Base-by-base conservation (phyloP, 2,113 vertebrate species). In the Stercorarius parasiticus region DNA sequence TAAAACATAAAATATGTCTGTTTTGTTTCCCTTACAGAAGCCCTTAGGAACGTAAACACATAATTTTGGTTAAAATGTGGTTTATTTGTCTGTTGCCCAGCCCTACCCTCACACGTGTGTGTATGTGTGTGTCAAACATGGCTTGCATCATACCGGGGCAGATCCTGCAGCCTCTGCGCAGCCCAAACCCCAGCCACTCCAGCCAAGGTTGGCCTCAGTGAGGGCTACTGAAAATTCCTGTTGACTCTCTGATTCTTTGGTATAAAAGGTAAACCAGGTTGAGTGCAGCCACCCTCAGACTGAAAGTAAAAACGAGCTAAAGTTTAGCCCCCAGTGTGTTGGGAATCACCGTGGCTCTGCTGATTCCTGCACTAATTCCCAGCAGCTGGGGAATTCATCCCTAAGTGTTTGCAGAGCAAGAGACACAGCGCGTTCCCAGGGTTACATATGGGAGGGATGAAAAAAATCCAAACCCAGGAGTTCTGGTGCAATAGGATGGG, bases 41-140 rank as follows among this genome's bases (percentile, higher is more conserved):
- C 66, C 95, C 49, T 92, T 83, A 95, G 87, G 97, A 97, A 97
- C 7, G 66, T 96, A 97, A 97, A 97, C 94, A 97, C 87, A 77
- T 96, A 72, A 80, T 95, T 97, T 96, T 82, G 93, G 94, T 97
- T 96, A 85, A 90, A 96, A 64, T 91, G 91, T 65, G 94, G 89
- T 93, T 96, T 93, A 82, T 96, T 91, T 94, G 45, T 88, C 72
- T 8, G 0, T 81, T 84, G 50, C 47, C 67, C 76, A 74, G 91
- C 67, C 80, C 76, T 95, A 20, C 52, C 50, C 72, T 92, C 80
- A 70, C 32, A 5, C 1, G 1, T 45, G 64, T 65, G 43, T 84
- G 11, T 66, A 12, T 80, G 34, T 32, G 66, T 83, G 47, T 95
- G 62, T 96, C 36, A 84, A 64, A 91, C 9, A 18, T 61, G 58